These are phyloP conservation scores for Temnothorax unifasciatus DNA, from an alignment of 2,888 invertebrate genomes.

Conservation along the genomic window DNA sequence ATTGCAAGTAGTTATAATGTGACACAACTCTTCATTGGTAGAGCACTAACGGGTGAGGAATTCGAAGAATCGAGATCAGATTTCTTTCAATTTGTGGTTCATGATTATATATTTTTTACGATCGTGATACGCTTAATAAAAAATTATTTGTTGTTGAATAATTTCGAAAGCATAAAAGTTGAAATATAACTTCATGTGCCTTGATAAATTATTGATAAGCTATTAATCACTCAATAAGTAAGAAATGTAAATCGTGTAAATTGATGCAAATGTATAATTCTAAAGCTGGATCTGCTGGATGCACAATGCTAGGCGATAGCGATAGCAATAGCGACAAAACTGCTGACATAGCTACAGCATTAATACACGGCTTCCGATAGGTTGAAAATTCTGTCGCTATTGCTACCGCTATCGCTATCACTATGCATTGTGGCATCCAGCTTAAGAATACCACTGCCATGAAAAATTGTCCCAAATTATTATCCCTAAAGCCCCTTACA, in stretches of 20 bases:
- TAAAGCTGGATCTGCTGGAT: background rate
- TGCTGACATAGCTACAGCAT: no score
- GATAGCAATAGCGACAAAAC: no score
- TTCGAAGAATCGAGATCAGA: background rate
- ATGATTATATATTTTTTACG: background rate
- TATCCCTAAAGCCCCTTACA: no score
- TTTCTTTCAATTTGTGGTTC: background rate
- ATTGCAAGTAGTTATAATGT: constrained; percentile 84
- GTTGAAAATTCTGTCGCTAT: no score
- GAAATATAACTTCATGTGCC: background rate
- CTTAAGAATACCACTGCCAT: no score
- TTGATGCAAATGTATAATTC: background rate
- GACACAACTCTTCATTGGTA: constrained; percentile 83
- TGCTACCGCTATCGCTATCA: no score
- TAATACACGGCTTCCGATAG: no score
- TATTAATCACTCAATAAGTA: background rate
- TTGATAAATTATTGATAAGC: background rate
- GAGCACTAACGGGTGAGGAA: constrained; percentile 83
- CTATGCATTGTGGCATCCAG: no score
- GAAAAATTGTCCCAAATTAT: no score
- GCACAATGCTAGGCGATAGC: no score
- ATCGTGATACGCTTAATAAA: background rate
- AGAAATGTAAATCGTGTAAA: background rate
- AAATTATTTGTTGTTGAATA: background rate
- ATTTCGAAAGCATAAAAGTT: background rate